Evolutionary conservation across 1,140 invertebrate genomes (phyloP), one percentile per base, ranked within the genome.

Genomic region (Sinonovacula constricta): DNA sequence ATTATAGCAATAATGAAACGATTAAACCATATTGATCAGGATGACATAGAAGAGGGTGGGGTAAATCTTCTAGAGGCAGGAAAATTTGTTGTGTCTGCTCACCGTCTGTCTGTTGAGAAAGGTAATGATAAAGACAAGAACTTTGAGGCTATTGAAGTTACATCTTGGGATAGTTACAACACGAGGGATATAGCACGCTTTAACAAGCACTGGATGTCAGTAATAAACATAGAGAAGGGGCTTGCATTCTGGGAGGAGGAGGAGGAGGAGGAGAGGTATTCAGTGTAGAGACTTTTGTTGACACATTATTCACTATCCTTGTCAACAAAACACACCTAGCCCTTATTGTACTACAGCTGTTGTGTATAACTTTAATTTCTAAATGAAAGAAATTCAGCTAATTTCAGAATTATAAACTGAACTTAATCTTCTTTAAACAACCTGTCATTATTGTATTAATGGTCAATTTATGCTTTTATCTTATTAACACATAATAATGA

Each of bases 161-260:
- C 72, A 57, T 63, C 60, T 24, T 76, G 72, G 72, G 72, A 76
- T 22, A 36, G 53, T 18, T 76, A 76, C 59, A 51, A 30, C 36
- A 49, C 53, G 15, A 26, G 26, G 1, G 72, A 76, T 39, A 26
- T 33, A 15, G 53, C 53, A 18, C 51, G 72, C 28, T 24, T 76
- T n/a, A 53, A 53, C 22, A 59, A 54, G 5, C 59, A 57, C 53
- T 67, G 33, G 53, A 28, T 4, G 14, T 26, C 36, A 36, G 67
- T 76, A n/a, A n/a, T 65, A 31, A 26, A 1, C 14, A 54, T 57
- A 2, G 72, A 76, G 59, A 67, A 76, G 39, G 7, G 7, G 7
- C 18, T 45, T 10, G 39, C 39, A 45, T 7, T 45, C 39, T 10
- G 7, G 39, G 39, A 45, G 7, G 39, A 45, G 18, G 39, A 45